Evolutionary conservation across 2,888 invertebrate genomes (phyloP), one percentile per base, ranked within the genome.

Genomic region (Glaucopsyche alexis): DNA sequence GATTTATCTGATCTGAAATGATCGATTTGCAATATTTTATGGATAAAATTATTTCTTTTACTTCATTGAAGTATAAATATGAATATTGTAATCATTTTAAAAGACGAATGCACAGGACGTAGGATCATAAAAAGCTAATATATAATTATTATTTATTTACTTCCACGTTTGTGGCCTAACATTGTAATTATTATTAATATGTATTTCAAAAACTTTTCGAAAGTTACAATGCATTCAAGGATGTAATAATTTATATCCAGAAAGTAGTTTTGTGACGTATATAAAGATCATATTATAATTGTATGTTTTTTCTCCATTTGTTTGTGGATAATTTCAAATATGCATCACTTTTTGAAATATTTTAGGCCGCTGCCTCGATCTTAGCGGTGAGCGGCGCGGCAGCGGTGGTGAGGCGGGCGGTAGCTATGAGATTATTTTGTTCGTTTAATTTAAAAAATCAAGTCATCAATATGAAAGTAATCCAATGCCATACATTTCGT

Each of bases 21-120:
- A 70, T 71, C 66, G 47, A 73, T 71, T 67, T 75, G 73, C 75
- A 74, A 75, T 74, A 75, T 75, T 74, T 73, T 76, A 75, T 74
- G 49, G 69, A 71, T 29, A 45, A 66, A 72, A 67, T 55, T 67
- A 52, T 67, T 52, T 47, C 16, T 72, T 71, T 38, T 67, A 67
- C 50, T 50, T 66, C 52, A 42, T 66, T 16, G 19, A 72, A 64
- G 29, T 64, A 40, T 71, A n/a, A n/a, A 55, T 29, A 2, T 29
- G 29, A 47, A 71, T 45, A 67, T 50, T 67, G 50, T 50, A 19
- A 72, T 45, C 19, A 42, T 72, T 52, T 67, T 49, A 16, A 66
- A 52, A 72, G 60, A 72, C 38, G 72, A 49, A 40, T 72, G 40
- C 49, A 40, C 49, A 1, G 11, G 55, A 55, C 5, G 19, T 47